These are phyloP conservation scores for Thaleichthys pacificus DNA, from an alignment of 2,797 vertebrate species.

Conservation along the genomic window DNA sequence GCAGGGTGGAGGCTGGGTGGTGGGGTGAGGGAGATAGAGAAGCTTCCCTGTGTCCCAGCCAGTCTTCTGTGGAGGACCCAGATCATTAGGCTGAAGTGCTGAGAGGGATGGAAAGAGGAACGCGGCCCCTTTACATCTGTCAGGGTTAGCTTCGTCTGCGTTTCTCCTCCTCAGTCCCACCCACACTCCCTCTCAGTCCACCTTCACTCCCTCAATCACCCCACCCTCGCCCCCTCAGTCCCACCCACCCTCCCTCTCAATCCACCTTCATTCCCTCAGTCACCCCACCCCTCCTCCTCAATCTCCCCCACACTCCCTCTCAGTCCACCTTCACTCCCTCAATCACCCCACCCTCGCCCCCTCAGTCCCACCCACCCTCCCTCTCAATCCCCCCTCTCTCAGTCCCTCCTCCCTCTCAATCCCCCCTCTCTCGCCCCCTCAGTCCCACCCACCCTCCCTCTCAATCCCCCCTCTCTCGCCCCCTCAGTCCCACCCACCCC, in stretches of 20 bases:
- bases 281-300: too few relatives aligned
- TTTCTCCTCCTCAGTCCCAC: neutral
- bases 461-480: slow-evolving; percentile 19
- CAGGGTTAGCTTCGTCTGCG: slow-evolving; percentile 51
- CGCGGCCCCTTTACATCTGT: slow-evolving; percentile 35
- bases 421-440: slow-evolving; percentile 24
- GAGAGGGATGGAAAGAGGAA: slow-evolving; percentile 33
- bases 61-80: neutral
- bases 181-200: too few relatives aligned
- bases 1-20: too few relatives aligned
- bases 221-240: slow-evolving; percentile 16
- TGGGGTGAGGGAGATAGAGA: too few relatives aligned
- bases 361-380: too few relatives aligned
- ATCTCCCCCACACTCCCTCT: too few relatives aligned
- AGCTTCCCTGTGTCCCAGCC: too few relatives aligned
- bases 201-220: slow-evolving; percentile 5
- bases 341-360: slow-evolving; percentile 26
- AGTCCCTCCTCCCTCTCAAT: neutral
- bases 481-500: slow-evolving; percentile 28
- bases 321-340: neutral
- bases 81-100: slow-evolving; percentile 44
- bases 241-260: too few relatives aligned
- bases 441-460: too few relatives aligned
- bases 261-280: too few relatives aligned
- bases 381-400: slow-evolving; percentile 12